phyloP scores from a whole-genome alignment of 2,797 vertebrate species.

The Antrozous pallidus region DNA sequence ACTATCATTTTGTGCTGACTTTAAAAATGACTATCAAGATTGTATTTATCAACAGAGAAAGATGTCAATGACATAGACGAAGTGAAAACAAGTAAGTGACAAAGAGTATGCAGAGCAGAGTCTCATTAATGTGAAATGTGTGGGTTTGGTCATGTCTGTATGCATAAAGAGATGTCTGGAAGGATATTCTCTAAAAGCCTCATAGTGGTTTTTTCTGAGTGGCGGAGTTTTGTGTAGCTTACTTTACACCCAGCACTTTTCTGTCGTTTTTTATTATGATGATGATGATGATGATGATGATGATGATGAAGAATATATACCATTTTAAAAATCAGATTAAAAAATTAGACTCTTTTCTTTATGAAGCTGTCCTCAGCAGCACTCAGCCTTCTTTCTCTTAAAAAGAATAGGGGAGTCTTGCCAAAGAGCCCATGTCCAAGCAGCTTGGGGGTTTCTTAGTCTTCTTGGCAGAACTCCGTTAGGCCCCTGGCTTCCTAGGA shows the following conservation, averaged over 20 bases:
- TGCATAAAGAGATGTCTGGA: background rate
- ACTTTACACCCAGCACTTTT: background rate
- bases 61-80: background rate
- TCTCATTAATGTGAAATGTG: background rate
- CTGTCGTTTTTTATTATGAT: background rate
- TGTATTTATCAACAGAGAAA: background rate
- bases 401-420: background rate
- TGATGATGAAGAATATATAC: background rate
- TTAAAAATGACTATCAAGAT: background rate
- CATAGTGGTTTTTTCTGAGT: background rate
- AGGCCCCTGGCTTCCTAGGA: background rate
- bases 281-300: background rate
- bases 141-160: background rate
- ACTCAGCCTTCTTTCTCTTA: background rate
- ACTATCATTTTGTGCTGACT: background rate
- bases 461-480: background rate
- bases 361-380: background rate
- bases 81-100: background rate
- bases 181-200: background rate
- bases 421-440: background rate
- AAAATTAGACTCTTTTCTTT: slow-evolving; percentile 4
- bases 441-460: background rate
- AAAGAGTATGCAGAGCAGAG: background rate
- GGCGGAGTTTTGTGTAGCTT: slow-evolving; percentile 8
- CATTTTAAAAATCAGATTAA: background rate